Evolutionary conservation across 2,797 vertebrate genomes (phyloP), one percentile per base, ranked within the genome.

Genomic region (Neostethus bicornis): DNA sequence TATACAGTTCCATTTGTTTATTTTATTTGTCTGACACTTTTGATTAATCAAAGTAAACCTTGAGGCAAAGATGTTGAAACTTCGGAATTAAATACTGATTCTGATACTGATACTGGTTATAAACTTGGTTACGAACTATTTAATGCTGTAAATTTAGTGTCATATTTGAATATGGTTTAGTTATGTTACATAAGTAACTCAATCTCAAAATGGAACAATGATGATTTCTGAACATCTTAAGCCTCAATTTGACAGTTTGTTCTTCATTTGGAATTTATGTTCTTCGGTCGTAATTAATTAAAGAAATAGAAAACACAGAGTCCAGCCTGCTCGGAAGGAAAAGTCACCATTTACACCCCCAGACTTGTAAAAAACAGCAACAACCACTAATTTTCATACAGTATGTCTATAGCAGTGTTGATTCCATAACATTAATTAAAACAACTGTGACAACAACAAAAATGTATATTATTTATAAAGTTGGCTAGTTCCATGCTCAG

Each of bases 381-480:
- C 62, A 28, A 75, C 78, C 75, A 83, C 85, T 84, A 77, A 88
- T 85, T 86, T 78, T 77, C 79, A 83, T 73, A 85, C 75, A 81
- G 54, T 51, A 61, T 83, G 76, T 87, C 79, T 79, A 83, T 59
- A 87, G 72, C 75, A 81, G 79, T 75, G 72, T 81, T 53, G 73
- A 61, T 75, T 83, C 73, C 69, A 77, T 79, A 75, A 81, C 80
- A 87, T 70, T 79, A 79, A 77, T 70, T 35, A 20, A 73, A 87
- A 78, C 70, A 80, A 79, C 61, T 9, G 79, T 51, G 51, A 83
- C 81, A 81, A 89, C 81, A 88, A 87, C 79, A 28, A 51, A 87
- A 89, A 75, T 67, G 69, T 85, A 62, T 76, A 65, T 81, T 87
- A 90, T 85, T 86, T 80, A 88, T 90, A 91, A 89, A 87, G 81